Evolutionary conservation across 2,113 vertebrate genomes (phyloP).

Genomic region (Peromyscus maniculatus): DNA sequence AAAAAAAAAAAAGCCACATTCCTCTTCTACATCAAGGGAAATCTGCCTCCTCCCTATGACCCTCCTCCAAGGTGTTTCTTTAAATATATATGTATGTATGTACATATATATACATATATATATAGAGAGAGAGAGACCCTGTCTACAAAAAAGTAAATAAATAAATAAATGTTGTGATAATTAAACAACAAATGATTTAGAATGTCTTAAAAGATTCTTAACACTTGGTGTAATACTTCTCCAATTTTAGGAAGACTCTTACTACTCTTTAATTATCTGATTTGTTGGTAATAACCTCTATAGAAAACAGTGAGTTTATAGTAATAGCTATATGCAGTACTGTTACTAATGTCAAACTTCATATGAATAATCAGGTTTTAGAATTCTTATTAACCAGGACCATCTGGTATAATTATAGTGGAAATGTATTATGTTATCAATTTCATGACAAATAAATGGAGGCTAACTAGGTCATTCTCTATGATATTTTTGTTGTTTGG

Average conservation of each 20-base stretch:
- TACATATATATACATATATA: too few species aligned
- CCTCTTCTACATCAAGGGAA: slow-evolving; percentile 63
- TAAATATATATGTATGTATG: too few species aligned
- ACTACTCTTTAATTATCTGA: slow-evolving; percentile 16
- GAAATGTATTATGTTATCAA: not conserved
- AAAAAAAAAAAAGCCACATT: slow-evolving; percentile 60
- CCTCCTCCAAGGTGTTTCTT: slow-evolving; percentile 9
- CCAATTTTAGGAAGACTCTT: slow-evolving; percentile 47
- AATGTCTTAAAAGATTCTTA: not conserved
- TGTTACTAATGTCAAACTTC: not conserved
- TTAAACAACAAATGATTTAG: slow-evolving; percentile 55
- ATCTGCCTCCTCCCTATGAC: not conserved
- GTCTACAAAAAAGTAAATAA: not conserved
- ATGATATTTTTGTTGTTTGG: not conserved
- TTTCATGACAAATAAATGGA: not conserved
- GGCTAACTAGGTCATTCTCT: not conserved
- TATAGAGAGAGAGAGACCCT: too few species aligned
- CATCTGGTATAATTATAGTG: not conserved
- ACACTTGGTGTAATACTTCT: not conserved
- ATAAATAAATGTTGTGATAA: slow-evolving; percentile 13
- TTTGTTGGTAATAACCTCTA: slow-evolving; percentile 9
- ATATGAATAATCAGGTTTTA: slow-evolving; percentile 39
- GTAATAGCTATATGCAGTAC: not conserved
- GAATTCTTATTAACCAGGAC: slow-evolving; percentile 51
- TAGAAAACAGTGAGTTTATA: slow-evolving; percentile 45